phyloP scores from a whole-genome alignment of 2,888 invertebrate species.

The Isoperla grammatica region DNA sequence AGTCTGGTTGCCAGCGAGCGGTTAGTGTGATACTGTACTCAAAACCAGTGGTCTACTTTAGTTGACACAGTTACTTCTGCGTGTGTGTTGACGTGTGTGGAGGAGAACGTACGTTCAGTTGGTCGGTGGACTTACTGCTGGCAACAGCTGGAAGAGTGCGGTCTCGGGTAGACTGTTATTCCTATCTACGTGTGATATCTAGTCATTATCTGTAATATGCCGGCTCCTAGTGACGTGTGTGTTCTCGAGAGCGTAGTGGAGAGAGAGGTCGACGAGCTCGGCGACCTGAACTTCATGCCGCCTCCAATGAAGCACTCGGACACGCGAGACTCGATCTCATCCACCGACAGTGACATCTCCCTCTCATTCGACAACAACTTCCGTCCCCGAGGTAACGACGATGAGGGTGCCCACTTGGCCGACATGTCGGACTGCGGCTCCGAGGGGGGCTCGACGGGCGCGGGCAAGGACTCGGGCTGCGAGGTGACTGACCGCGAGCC shows the following conservation, averaged over 20 bases:
- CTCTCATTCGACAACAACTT: constrained; percentile 49
- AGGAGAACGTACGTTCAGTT: background rate
- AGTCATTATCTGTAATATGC: constrained; percentile 6
- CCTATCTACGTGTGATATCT: constrained; percentile 9
- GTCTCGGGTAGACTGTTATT: background rate
- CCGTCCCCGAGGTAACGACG: constrained; percentile 36
- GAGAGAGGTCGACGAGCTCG: constrained; percentile 42
- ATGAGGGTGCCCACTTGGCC: constrained; percentile 55
- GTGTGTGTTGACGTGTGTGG: background rate
- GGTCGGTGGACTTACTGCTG: constrained; percentile 2
- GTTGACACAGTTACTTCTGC: background rate
- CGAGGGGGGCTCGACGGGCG: constrained; percentile 54
- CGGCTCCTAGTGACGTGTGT: constrained; percentile 1
- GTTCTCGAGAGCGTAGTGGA: constrained; percentile 38
- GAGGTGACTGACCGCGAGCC: constrained; percentile 46
- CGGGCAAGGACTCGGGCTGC: constrained; percentile 53
- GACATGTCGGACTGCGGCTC: constrained; percentile 63
- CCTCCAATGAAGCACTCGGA: constrained; percentile 50
- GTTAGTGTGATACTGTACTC: background rate
- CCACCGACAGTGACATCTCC: constrained; percentile 56
- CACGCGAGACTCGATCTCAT: constrained; percentile 55
- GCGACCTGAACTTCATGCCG: constrained; percentile 40
- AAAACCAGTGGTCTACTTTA: constrained; percentile 8
- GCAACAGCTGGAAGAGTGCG: background rate
- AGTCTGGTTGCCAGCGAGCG: constrained; percentile 23